These are phyloP conservation scores for Hydropsyche tenuis DNA, from an alignment of 1,140 invertebrate genomes.

Conservation along the genomic window DNA sequence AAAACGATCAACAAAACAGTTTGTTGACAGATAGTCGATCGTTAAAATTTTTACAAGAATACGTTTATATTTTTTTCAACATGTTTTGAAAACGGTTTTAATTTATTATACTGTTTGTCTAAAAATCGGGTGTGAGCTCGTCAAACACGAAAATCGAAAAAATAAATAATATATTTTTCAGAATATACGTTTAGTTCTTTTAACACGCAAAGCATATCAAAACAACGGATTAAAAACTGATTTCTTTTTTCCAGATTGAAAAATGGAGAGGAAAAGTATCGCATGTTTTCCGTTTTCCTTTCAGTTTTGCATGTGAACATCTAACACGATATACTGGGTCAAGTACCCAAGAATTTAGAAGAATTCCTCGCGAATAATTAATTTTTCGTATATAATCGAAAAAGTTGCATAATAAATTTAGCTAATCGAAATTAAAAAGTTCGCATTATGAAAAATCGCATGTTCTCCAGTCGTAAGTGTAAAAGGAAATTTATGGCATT, in stretches of 20 bases:
- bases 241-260: not conserved
- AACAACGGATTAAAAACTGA: not conserved
- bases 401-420: not conserved
- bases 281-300: conserved; percentile 16
- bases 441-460: not conserved
- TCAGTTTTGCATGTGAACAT: conserved; percentile 25
- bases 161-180: not conserved
- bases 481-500: not conserved
- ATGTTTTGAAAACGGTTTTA: no score
- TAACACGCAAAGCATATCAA: not conserved
- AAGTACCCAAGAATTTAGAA: not conserved
- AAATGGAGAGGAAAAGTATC: conserved; percentile 30
- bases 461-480: not conserved
- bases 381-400: not conserved
- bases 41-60: no score
- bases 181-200: not conserved
- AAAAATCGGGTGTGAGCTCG: no score
- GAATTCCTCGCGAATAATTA: no score
- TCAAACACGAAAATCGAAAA: no score
- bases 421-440: not conserved
- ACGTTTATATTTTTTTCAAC: no score
- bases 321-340: conserved; percentile 1
- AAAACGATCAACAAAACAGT: no score
- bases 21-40: no score
- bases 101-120: no score